A percentile compares a stretch with the other conserved stretches of the same genome.
Conservation (phyloP, 2,888 invertebrate genomes). For the Drosophila prolongata region DNA sequence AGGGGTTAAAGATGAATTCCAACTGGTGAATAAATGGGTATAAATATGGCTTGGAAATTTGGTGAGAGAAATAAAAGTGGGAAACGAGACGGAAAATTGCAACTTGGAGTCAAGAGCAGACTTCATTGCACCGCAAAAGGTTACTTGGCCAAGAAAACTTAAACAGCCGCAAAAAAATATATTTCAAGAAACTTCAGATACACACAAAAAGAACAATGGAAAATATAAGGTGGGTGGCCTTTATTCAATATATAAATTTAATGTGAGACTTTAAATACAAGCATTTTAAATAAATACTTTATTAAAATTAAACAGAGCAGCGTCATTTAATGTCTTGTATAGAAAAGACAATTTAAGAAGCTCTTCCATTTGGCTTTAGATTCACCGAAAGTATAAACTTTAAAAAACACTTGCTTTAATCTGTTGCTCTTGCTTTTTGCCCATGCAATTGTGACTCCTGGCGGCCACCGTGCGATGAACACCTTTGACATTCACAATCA, state of each 20-base stretch:
- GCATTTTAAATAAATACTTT: too few relatives aligned
- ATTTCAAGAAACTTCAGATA: too few relatives aligned
- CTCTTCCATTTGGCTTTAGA: not conserved
- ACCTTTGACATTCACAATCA: constrained; percentile 23
- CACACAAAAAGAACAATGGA: too few relatives aligned
- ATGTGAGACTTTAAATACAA: too few relatives aligned
- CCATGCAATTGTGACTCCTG: constrained; percentile 1
- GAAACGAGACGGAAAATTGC: not conserved
- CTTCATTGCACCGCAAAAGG: constrained; percentile 1
- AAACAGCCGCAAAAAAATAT: too few relatives aligned
- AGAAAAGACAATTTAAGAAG: not conserved
- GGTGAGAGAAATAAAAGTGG: not conserved
- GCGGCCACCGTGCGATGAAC: constrained; percentile 3
- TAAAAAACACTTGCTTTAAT: not conserved
- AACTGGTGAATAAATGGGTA: not conserved
- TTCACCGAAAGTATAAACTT: not conserved
- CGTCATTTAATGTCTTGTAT: too few relatives aligned
- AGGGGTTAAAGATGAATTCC: constrained; percentile 3
- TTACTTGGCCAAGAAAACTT: not conserved
- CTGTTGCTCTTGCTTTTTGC: not conserved
- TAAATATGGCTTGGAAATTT: not conserved
- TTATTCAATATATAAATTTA: too few relatives aligned
- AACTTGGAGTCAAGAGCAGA: not conserved
- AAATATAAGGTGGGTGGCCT: too few relatives aligned
- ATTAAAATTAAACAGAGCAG: too few relatives aligned